Percentiles rank a stretch among this genome's conserved stretches.
Conservation (phyloP, 2,888 invertebrate genomes). For the Mesorhabditis belari region DNA sequence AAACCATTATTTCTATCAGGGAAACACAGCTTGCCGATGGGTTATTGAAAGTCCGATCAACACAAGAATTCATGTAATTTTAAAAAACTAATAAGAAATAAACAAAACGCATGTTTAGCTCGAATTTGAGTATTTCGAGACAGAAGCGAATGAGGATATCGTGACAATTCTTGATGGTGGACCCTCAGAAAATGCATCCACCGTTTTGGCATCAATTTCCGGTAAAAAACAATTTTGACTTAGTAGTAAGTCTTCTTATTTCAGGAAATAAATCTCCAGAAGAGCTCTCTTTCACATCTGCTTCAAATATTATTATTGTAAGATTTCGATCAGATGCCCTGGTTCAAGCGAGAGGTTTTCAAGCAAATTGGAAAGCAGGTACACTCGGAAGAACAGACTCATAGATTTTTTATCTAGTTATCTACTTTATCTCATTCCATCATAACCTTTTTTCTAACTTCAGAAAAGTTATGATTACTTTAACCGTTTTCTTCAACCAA, state of each 20-base stretch:
- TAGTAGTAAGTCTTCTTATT: not conserved
- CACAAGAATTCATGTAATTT: conserved; percentile 63
- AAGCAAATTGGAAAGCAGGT: conserved; percentile 51
- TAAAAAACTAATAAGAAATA: conserved; percentile 52
- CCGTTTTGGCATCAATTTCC: conserved; percentile 81
- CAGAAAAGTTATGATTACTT: no score
- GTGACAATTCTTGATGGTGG: conserved; percentile 92
- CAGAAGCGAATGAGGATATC: conserved; percentile 90
- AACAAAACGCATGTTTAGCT: conserved; percentile 37
- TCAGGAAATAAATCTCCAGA: conserved; percentile 2
- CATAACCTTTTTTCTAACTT: no score
- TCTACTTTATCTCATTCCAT: not conserved
- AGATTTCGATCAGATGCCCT: conserved; percentile 91
- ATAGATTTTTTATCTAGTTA: not conserved
- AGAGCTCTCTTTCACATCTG: conserved; percentile 66
- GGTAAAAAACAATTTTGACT: conserved; percentile 58
- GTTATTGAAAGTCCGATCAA: conserved; percentile 92
- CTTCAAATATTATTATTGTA: conserved; percentile 94
- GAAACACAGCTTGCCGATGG: conserved; percentile 90
- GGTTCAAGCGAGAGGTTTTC: conserved; percentile 83
- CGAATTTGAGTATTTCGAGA: conserved; percentile 91
- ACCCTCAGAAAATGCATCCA: conserved; percentile 83
- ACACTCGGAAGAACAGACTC: not conserved
- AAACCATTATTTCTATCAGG: conserved; percentile 77
- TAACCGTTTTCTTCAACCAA: no score